A percentile compares a stretch with the other conserved stretches of the same genome.
Evolutionary conservation across 2,113 vertebrate species (phyloP).

Genomic region (Albula goreensis): DNA sequence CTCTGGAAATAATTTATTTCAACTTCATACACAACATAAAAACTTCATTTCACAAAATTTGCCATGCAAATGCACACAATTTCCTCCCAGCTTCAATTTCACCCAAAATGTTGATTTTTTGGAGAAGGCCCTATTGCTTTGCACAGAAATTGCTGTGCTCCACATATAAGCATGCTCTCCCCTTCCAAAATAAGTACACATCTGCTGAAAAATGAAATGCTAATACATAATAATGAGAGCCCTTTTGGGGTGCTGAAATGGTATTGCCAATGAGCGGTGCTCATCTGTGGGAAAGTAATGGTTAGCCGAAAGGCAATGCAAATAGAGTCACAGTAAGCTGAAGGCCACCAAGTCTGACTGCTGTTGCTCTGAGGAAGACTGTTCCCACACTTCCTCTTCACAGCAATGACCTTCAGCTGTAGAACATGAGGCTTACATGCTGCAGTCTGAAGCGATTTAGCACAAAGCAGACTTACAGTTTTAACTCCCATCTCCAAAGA

Average conservation of each 20-base stretch:
- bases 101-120: not conserved
- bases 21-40: not conserved
- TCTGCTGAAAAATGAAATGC: not conserved
- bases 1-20: not conserved
- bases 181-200: not conserved
- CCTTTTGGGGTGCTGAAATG: not conserved
- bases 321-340: not conserved
- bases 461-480: not conserved
- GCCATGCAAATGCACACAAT: not conserved
- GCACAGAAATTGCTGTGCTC: not conserved
- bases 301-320: not conserved
- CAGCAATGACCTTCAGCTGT: not conserved
- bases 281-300: not conserved
- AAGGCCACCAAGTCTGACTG: not conserved
- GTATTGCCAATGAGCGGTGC: not conserved
- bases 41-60: slow-evolving; percentile 2
- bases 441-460: not conserved
- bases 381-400: not conserved
- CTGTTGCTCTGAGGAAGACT: not conserved
- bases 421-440: not conserved
- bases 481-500: slow-evolving; percentile 17
- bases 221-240: not conserved
- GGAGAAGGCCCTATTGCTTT: not conserved
- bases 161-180: not conserved
- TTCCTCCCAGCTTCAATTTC: not conserved